Evolutionary conservation across 2,888 invertebrate genomes (phyloP).

Genomic region (Colletes collaris): DNA sequence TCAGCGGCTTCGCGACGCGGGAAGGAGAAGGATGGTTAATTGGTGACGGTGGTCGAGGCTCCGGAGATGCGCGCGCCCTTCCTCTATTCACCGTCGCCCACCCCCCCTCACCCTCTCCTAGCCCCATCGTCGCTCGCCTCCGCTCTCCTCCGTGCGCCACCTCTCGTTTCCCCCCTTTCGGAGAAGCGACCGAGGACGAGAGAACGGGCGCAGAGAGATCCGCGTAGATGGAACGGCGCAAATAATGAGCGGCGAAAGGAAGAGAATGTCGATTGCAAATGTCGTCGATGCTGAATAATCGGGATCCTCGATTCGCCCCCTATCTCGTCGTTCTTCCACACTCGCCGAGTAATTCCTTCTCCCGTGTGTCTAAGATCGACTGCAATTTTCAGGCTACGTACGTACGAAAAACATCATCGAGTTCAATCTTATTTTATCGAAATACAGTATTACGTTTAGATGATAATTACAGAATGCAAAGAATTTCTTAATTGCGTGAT

Average conservation of each 20-base stretch:
- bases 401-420: no score
- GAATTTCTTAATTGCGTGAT: no score
- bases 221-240: slow-evolving; percentile 46
- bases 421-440: no score
- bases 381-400: no score
- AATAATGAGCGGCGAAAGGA: slow-evolving; percentile 66
- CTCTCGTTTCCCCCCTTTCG: slow-evolving; percentile 31
- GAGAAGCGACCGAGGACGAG: slow-evolving; percentile 30
- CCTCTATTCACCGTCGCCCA: background rate
- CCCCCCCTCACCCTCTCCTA: background rate
- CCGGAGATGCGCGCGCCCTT: slow-evolving; percentile 30
- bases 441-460: no score
- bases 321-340: background rate
- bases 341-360: no score
- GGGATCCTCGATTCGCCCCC: slow-evolving; percentile 43
- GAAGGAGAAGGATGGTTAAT: slow-evolving; percentile 58
- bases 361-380: no score
- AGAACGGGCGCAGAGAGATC: slow-evolving; percentile 28
- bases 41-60: slow-evolving; percentile 50
- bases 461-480: no score
- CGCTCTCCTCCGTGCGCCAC: slow-evolving; percentile 8
- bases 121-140: background rate
- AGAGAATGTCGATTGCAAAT: slow-evolving; percentile 69
- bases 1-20: slow-evolving; percentile 46
- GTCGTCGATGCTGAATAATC: slow-evolving; percentile 68